These are phyloP conservation scores for Andrena haemorrhoa DNA, from an alignment of 2,888 invertebrate species.

Conservation along the genomic window DNA sequence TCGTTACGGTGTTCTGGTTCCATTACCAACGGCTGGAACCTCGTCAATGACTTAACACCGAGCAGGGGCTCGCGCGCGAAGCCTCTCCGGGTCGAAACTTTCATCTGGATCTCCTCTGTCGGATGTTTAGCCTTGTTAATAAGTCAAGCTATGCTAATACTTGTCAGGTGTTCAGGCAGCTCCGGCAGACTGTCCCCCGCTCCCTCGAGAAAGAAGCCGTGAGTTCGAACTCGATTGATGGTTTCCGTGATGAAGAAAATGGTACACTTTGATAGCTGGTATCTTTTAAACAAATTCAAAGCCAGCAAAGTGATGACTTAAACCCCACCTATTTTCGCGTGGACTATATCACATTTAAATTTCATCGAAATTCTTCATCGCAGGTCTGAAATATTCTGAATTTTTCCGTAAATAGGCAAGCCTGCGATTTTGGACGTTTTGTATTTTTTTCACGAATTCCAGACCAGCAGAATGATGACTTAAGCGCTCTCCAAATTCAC, in stretches of 20 bases:
- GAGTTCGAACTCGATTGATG: background rate
- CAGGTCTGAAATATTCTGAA: too few relatives aligned
- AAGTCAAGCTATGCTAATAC: conserved; percentile 63
- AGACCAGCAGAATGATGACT: too few relatives aligned
- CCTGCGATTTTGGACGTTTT: too few relatives aligned
- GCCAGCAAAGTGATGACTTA: too few relatives aligned
- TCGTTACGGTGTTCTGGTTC: conserved; percentile 70
- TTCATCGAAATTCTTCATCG: too few relatives aligned
- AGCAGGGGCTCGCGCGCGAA: conserved; percentile 37
- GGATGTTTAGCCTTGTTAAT: conserved; percentile 67
- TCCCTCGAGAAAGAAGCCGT: background rate
- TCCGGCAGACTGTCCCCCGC: conserved; percentile 15
- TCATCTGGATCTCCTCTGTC: conserved; percentile 50
- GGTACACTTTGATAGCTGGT: too few relatives aligned
- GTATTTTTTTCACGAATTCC: too few relatives aligned
- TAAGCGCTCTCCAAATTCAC: too few relatives aligned
- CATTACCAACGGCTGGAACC: conserved; percentile 62
- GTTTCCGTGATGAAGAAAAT: background rate
- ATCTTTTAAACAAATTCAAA: too few relatives aligned
- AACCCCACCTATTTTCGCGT: too few relatives aligned
- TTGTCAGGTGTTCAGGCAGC: conserved; percentile 57
- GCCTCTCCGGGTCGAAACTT: conserved; percentile 47
- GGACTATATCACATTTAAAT: too few relatives aligned
- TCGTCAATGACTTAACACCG: conserved; percentile 67
- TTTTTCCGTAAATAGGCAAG: too few relatives aligned